Evolutionary conservation across 2,113 vertebrate genomes (phyloP).

Genomic region (Myocastor coypus): DNA sequence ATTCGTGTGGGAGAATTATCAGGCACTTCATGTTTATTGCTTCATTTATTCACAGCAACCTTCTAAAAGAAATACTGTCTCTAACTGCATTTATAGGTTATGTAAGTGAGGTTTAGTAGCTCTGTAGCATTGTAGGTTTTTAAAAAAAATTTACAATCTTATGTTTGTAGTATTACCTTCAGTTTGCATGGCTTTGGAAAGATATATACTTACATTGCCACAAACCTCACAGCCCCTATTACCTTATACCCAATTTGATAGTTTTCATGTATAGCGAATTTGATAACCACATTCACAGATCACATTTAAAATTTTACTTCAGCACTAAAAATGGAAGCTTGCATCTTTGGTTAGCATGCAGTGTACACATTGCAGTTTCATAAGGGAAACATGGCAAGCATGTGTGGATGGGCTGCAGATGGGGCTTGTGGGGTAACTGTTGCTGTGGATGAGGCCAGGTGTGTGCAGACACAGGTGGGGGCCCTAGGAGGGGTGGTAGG

Average conservation of each 20-base stretch:
- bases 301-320: slow-evolving; percentile 18
- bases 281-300: background rate
- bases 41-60: background rate
- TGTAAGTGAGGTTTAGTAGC: background rate
- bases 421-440: background rate
- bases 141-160: background rate
- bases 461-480: too few relatives aligned
- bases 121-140: background rate
- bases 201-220: background rate
- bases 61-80: background rate
- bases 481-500: background rate
- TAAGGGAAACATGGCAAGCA: background rate
- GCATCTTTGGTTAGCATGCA: background rate
- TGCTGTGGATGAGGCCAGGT: background rate
- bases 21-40: background rate
- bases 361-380: background rate
- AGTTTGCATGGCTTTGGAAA: background rate
- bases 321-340: slow-evolving; percentile 40
- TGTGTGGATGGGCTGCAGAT: background rate
- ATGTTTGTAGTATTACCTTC: background rate
- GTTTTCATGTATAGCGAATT: background rate
- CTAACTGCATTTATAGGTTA: background rate
- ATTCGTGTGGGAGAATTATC: background rate
- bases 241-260: background rate
- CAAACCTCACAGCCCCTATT: background rate